A percentile compares a stretch with the other conserved stretches of the same genome.
phyloP scores from a whole-genome alignment of 2,888 invertebrate genomes.

The Bombylius major region DNA sequence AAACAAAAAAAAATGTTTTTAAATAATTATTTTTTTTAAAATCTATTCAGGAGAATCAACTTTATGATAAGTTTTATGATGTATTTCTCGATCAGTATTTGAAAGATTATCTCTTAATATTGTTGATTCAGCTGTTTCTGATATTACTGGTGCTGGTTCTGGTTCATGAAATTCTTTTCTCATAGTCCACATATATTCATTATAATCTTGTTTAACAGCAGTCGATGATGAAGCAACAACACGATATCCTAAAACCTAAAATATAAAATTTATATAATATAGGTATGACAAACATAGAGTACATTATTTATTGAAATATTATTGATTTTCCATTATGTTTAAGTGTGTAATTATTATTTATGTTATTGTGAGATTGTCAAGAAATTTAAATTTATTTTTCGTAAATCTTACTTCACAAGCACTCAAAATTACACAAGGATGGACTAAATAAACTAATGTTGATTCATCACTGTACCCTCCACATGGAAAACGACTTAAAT shows the following conservation, averaged over 20 bases:
- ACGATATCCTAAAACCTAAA: conserved; percentile 68
- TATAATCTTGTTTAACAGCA: conserved; percentile 74
- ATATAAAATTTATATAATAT: no score
- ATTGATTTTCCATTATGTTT: no score
- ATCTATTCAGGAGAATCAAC: conserved; percentile 35
- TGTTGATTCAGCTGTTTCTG: conserved; percentile 34
- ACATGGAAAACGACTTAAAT: conserved; percentile 68
- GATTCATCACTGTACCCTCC: conserved; percentile 75
- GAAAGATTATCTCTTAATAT: conserved; percentile 49
- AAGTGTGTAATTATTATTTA: no score
- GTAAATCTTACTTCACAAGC: conserved; percentile 53
- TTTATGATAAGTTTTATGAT: conserved; percentile 34
- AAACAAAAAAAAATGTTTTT: neutral
- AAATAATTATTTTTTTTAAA: neutral
- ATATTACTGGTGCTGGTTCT: conserved; percentile 49
- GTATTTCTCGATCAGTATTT: conserved; percentile 46
- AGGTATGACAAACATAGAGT: neutral
- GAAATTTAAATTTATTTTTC: neutral
- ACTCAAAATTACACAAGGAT: conserved; percentile 76
- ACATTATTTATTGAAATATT: neutral
- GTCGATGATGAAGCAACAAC: conserved; percentile 79
- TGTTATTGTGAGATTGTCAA: no score
- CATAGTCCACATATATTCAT: conserved; percentile 91
- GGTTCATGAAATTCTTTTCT: conserved; percentile 73
- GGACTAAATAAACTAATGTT: conserved; percentile 74